Percentiles rank a stretch among this genome's conserved stretches.
Conservation (phyloP, 2,888 invertebrate species). For the Acanthococcus lagerstroemiae region DNA sequence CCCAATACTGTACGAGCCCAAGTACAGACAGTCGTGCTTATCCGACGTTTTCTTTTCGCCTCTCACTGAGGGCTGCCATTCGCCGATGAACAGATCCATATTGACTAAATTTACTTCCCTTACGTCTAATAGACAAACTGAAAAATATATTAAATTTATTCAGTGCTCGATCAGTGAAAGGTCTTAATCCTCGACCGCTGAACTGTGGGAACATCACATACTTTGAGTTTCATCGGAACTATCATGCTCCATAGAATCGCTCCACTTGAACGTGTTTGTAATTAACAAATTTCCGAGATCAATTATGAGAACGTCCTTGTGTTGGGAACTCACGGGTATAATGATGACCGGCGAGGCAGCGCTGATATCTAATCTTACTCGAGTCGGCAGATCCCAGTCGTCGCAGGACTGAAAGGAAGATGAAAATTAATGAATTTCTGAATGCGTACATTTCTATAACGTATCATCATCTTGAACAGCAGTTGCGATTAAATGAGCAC, state of each 20-base stretch:
- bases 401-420: slow-evolving; percentile 33
- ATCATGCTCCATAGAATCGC: slow-evolving; percentile 45
- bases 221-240: slow-evolving; percentile 40
- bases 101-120: slow-evolving; percentile 62
- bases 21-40: slow-evolving; percentile 37
- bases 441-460: not conserved
- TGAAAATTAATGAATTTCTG: not conserved
- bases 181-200: too few species aligned
- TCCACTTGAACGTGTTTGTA: slow-evolving; percentile 61
- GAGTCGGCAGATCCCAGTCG: slow-evolving; percentile 39
- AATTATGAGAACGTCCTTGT: slow-evolving; percentile 64
- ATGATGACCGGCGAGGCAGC: slow-evolving; percentile 73
- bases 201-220: slow-evolving; percentile 1
- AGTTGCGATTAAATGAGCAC: too few species aligned
- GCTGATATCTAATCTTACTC: slow-evolving; percentile 53
- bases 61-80: slow-evolving; percentile 37
- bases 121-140: slow-evolving; percentile 50
- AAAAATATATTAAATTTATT: too few species aligned
- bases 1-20: slow-evolving; percentile 47
- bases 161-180: too few species aligned
- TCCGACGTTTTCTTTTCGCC: not conserved
- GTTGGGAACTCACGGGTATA: slow-evolving; percentile 72
- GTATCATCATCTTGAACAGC: too few species aligned
- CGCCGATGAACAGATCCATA: slow-evolving; percentile 64
- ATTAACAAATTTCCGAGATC: slow-evolving; percentile 70